Evolutionary conservation across 2,888 invertebrate genomes (phyloP).

Genomic region (Lithophane ornitopus): DNA sequence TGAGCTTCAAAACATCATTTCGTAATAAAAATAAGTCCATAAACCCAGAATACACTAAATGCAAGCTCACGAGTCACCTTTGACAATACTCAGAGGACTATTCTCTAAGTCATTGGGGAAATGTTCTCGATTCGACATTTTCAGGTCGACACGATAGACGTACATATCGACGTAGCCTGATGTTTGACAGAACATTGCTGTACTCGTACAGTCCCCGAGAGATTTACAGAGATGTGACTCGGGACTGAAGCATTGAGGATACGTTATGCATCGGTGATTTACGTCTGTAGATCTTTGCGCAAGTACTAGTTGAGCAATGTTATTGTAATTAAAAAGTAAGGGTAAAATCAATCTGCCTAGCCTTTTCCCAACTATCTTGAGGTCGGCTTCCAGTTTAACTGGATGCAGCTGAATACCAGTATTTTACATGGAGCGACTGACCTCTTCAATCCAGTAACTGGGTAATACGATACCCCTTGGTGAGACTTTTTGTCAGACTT

Average conservation of each 20-base stretch:
- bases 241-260: conserved; percentile 5
- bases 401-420: too few relatives aligned
- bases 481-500: too few relatives aligned
- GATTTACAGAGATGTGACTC: conserved; percentile 15
- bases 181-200: conserved; percentile 28
- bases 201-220: conserved; percentile 18
- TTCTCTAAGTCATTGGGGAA: conserved; percentile 26
- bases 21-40: neutral
- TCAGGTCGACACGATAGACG: conserved; percentile 44
- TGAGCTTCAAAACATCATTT: too few relatives aligned
- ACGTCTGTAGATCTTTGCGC: too few relatives aligned
- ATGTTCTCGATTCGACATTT: conserved; percentile 41
- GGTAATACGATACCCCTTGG: too few relatives aligned
- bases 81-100: conserved; percentile 33
- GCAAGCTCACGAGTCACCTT: neutral
- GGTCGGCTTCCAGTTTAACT: too few relatives aligned
- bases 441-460: too few relatives aligned
- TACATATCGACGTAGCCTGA: conserved; percentile 22
- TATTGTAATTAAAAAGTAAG: too few relatives aligned
- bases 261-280: neutral
- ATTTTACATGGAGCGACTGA: too few relatives aligned
- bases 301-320: too few relatives aligned
- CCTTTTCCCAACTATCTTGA: neutral
- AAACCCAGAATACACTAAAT: neutral
- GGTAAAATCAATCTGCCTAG: neutral